These are phyloP conservation scores for Drosophila pseudotakahashii DNA, from an alignment of 2,888 invertebrate genomes.

Conservation along the genomic window DNA sequence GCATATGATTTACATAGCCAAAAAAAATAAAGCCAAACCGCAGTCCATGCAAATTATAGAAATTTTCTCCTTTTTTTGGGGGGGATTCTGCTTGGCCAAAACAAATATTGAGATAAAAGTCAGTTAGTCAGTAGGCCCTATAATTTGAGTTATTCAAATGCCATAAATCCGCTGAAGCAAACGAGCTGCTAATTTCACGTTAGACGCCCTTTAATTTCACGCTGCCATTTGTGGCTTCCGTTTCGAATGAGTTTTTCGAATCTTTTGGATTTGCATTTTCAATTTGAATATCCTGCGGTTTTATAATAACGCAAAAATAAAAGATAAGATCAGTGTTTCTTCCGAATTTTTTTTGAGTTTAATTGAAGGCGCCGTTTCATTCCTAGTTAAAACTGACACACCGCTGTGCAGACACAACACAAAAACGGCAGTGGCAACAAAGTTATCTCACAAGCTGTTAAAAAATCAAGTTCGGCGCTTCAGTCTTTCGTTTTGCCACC, in stretches of 20 bases:
- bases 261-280: slow-evolving; percentile 9
- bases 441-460: slow-evolving; percentile 18
- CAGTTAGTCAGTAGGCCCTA: neutral
- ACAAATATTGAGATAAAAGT: slow-evolving; percentile 69
- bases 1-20: slow-evolving; percentile 78
- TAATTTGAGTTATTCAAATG: slow-evolving; percentile 66
- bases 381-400: slow-evolving; percentile 17
- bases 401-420: slow-evolving; percentile 19
- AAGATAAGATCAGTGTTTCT: neutral
- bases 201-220: slow-evolving; percentile 74
- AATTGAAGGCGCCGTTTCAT: slow-evolving; percentile 68
- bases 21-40: slow-evolving; percentile 14
- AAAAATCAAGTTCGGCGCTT: slow-evolving; percentile 33
- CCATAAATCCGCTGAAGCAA: slow-evolving; percentile 60
- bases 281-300: slow-evolving; percentile 32
- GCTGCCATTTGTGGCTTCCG: slow-evolving; percentile 79
- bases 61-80: slow-evolving; percentile 53
- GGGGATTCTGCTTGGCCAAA: slow-evolving; percentile 46
- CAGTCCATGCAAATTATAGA: slow-evolving; percentile 80
- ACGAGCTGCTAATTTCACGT: slow-evolving; percentile 65
- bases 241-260: slow-evolving; percentile 49
- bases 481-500: slow-evolving; percentile 11
- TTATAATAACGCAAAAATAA: slow-evolving; percentile 11
- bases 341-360: slow-evolving; percentile 51
- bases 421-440: neutral